Evolutionary conservation across 2,888 invertebrate genomes (phyloP).

Genomic region (Bellardia bayeri): DNA sequence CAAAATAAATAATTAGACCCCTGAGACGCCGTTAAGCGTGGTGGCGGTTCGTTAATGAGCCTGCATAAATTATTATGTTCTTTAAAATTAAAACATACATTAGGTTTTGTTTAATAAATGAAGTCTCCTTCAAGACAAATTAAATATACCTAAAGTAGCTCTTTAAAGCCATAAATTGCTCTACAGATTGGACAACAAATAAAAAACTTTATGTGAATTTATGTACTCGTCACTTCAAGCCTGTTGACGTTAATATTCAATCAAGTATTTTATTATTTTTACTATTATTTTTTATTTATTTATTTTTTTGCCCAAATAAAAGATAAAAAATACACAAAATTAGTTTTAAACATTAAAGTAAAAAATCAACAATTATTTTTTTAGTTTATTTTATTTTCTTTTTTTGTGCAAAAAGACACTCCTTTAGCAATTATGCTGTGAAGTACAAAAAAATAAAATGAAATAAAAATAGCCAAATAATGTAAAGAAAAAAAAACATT

Average conservation of each 20-base stretch:
- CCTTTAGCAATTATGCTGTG: slow-evolving; percentile 31
- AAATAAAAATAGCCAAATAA: slow-evolving; percentile 16
- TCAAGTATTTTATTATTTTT: slow-evolving; percentile 9
- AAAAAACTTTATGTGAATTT: not conserved
- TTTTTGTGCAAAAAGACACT: slow-evolving; percentile 1
- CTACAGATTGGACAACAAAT: not conserved
- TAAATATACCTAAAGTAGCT: not conserved
- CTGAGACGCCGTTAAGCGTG: too few relatives aligned
- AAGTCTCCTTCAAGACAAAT: too few relatives aligned
- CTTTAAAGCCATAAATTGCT: not conserved
- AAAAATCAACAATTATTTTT: slow-evolving; percentile 25
- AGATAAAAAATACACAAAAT: slow-evolving; percentile 8
- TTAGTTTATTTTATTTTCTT: not conserved
- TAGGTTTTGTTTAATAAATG: too few relatives aligned
- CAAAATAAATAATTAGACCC: too few relatives aligned
- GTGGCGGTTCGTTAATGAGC: too few relatives aligned
- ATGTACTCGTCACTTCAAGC: not conserved
- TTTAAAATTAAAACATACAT: not conserved
- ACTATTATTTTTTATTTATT: not conserved
- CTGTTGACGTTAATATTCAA: slow-evolving; percentile 12
- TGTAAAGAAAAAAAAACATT: not conserved
- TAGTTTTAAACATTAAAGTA: slow-evolving; percentile 6
- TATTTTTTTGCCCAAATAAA: not conserved
- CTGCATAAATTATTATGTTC: not conserved
- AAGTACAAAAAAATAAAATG: slow-evolving; percentile 8